Conservation (phyloP, 2,113 vertebrate species). For the Cebus imitator region DNA sequence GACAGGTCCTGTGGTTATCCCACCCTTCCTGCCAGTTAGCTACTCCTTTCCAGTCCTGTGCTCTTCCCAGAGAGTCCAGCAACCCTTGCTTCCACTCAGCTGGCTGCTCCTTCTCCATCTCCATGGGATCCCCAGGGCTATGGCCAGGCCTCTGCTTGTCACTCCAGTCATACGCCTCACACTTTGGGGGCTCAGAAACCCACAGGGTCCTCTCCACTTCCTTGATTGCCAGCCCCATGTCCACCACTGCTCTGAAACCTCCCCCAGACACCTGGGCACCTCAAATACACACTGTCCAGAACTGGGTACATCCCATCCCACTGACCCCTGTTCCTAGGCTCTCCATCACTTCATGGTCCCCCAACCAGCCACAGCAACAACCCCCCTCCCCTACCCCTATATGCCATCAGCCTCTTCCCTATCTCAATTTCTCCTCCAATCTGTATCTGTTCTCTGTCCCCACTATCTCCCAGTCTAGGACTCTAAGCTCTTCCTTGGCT, state of each 20-base stretch:
- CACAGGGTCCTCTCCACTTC: not conserved
- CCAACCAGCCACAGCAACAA: not conserved
- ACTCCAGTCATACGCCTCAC: not conserved
- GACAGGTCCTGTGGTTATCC: not conserved
- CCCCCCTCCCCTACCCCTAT: not conserved
- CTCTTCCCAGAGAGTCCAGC: slow-evolving; percentile 15
- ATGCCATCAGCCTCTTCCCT: not conserved
- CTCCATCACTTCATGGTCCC: not conserved
- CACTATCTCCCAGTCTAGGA: not conserved
- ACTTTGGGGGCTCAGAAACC: not conserved
- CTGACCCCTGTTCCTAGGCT: not conserved
- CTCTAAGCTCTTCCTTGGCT: not conserved
- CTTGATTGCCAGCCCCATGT: not conserved
- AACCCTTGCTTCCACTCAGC: not conserved
- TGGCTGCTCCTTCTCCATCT: not conserved
- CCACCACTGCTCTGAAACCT: not conserved
- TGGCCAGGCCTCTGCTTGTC: not conserved
- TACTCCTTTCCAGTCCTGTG: not conserved
- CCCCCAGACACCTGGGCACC: not conserved
- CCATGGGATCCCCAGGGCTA: not conserved
- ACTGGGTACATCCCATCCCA: not conserved
- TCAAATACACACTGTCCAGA: not conserved
- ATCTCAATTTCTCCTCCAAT: not conserved
- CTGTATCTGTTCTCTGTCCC: not conserved
- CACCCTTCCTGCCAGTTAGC: not conserved